These are phyloP conservation scores for Spinus olivaceus DNA, from an alignment of 2,797 vertebrate genomes.

Conservation along the genomic window DNA sequence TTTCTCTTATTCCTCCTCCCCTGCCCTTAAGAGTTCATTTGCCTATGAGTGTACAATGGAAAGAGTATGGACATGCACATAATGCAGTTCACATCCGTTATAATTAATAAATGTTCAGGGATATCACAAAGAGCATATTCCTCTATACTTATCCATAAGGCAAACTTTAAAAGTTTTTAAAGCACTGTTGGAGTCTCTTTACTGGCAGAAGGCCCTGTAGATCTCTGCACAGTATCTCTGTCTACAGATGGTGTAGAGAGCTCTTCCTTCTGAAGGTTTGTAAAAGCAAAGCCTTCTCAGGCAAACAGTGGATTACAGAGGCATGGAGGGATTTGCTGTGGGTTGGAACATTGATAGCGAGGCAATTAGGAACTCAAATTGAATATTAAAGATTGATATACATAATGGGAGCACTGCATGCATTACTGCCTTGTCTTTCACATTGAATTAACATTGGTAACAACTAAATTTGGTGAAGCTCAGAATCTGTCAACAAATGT, in stretches of 20 bases:
- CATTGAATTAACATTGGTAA: conserved; percentile 63
- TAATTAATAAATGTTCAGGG: background rate
- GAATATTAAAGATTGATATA: conserved; percentile 59
- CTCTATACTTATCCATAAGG: background rate
- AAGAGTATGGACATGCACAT: background rate
- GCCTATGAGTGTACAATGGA: background rate
- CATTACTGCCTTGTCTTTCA: conserved; percentile 67
- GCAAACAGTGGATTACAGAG: conserved; percentile 4
- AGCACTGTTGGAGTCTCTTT: background rate
- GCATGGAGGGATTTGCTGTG: conserved; percentile 60
- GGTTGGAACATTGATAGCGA: conserved; percentile 45
- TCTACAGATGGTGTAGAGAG: background rate
- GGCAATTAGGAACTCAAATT: conserved; percentile 71
- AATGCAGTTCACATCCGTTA: background rate
- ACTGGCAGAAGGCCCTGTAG: background rate
- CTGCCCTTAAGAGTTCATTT: background rate
- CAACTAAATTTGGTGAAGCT: conserved; percentile 72
- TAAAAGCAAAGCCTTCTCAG: background rate
- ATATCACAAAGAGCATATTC: background rate
- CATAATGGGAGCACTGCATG: conserved; percentile 67
- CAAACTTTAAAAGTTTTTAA: background rate
- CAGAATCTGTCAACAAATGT: conserved; percentile 73
- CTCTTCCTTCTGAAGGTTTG: conserved; percentile 2
- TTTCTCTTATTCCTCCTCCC: background rate
- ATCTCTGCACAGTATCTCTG: background rate